Evolutionary conservation across 1,140 invertebrate genomes (phyloP), one percentile per base, ranked within the genome.

Genomic region (Macrostomum lignano): DNA sequence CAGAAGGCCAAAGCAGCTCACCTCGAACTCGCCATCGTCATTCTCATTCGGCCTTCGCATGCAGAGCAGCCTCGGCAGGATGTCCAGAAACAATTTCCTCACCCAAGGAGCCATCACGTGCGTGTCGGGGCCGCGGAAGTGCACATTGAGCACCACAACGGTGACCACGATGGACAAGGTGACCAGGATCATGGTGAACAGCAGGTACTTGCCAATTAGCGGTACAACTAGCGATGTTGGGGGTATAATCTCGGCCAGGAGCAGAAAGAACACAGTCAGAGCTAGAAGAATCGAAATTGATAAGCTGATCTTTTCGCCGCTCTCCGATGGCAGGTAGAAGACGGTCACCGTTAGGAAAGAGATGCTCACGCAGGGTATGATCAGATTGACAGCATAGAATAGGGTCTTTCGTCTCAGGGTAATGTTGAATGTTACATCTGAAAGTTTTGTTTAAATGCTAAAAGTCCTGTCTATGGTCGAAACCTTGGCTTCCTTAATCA

Each of bases 231-330:
- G 63, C n/a, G 81, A 91, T 19, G 88, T 96, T 4, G 88, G 86
- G 9, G 88, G 88, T 46, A 96, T 94, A 44, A 94, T 86, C 61
- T 88, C 81, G 31, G 88, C 82, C 30, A 98, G 72, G 51, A 96
- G 66, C 19, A 96, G 66, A 64, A 96, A 96, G 67, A 98, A 98
- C 66, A 98, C 86, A 63, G 88, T 84, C 45, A 98, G 73, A 58
- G 84, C 91, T 62, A 96, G 84, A 42, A 96, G 69, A 61, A 96
- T 94, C 24, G 84, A 94, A 56, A 96, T 96, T 36, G 82, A 91
- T 38, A 98, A 64, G 29, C 84, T 91, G 44, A 94, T 81, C 67
- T 93, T 91, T 63, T 93, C 86, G 37, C 81, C 84, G 51, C 77
- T 84, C 61, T 93, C 84, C 11, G 82, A 91, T 29, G 88, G 88